Evolutionary conservation across 2,888 invertebrate genomes (phyloP).

Genomic region (Frankliniella fusca): DNA sequence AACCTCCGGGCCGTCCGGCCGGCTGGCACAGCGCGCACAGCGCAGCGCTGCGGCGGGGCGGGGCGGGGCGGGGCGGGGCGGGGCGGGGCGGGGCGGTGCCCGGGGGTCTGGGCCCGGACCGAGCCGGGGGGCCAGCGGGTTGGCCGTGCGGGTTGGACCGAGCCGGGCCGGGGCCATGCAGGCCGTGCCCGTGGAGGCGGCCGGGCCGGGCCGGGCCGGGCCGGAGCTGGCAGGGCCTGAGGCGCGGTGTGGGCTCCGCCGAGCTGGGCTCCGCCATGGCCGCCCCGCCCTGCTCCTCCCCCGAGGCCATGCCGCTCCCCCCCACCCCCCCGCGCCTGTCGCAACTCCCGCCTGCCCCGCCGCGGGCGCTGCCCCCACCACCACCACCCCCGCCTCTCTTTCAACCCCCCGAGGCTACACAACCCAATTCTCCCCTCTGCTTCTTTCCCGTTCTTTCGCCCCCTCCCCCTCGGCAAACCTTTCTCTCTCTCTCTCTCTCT

Average conservation of each 20-base stretch:
- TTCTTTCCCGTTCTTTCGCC: conserved; percentile 24
- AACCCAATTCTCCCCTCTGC: conserved; percentile 25
- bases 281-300: neutral
- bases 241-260: neutral
- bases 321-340: neutral
- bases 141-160: neutral
- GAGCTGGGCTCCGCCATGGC: neutral
- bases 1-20: neutral
- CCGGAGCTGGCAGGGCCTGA: neutral
- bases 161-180: neutral
- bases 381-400: conserved; percentile 8
- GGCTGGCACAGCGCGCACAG: neutral
- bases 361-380: neutral
- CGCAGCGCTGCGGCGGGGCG: neutral
- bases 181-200: neutral
- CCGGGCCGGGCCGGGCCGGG: neutral
- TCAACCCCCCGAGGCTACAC: conserved; percentile 21
- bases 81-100: neutral
- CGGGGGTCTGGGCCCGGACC: neutral
- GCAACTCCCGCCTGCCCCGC: neutral
- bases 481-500: neutral
- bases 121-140: neutral
- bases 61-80: neutral
- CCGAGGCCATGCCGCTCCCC: neutral
- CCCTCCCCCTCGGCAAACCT: neutral